Percentiles rank a stretch among this genome's conserved stretches.
Conservation (phyloP, 2,888 invertebrate genomes). For the Xestia rhomboidea region DNA sequence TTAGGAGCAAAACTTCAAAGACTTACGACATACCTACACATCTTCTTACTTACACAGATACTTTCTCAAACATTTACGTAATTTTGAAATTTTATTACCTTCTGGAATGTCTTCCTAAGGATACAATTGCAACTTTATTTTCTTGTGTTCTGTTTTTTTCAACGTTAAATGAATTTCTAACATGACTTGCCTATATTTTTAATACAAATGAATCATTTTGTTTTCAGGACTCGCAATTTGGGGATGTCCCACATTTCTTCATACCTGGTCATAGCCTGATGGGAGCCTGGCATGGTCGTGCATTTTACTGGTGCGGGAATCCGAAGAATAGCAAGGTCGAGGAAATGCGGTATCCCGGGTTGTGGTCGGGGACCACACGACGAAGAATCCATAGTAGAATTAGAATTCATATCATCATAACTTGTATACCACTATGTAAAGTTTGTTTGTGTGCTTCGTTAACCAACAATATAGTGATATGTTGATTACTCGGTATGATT, state of each 20-base stretch:
- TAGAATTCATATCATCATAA: no score
- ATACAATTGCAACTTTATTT: conserved; percentile 9
- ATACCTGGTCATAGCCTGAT: conserved; percentile 93
- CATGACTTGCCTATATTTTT: background rate
- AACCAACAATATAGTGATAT: no score
- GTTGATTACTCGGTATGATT: no score
- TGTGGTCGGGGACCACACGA: no score
- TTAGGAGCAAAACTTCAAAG: no score
- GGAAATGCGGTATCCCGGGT: no score
- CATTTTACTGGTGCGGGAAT: conserved; percentile 97
- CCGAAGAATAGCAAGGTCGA: conserved; percentile 96
- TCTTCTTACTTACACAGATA: background rate
- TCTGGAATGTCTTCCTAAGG: background rate
- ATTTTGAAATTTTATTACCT: background rate
- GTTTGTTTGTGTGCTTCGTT: no score
- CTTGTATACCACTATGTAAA: no score
- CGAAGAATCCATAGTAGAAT: no score
- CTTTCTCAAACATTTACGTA: background rate
- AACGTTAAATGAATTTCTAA: background rate
- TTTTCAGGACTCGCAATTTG: conserved; percentile 96
- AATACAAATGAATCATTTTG: background rate
- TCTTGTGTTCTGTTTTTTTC: background rate
- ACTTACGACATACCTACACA: no score
- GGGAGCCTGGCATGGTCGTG: conserved; percentile 96
- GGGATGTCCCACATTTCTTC: conserved; percentile 94